phyloP scores from a whole-genome alignment of 2,113 vertebrate genomes.

The mouse (Mus musculus) region DNA sequence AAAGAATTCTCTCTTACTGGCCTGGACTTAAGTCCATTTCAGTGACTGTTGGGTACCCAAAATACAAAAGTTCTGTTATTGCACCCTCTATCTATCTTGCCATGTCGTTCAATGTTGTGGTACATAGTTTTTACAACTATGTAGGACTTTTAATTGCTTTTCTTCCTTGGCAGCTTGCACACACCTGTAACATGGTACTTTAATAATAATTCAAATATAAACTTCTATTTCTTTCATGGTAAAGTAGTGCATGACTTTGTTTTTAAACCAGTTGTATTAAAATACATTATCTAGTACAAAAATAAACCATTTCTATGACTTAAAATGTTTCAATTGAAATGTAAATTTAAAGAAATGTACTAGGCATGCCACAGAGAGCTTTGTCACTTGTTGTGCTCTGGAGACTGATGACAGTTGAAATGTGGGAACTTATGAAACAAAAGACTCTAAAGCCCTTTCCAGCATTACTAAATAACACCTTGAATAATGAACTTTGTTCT shows the following conservation, averaged over 20 bases:
- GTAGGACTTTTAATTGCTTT: neutral
- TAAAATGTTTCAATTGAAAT: slow-evolving; percentile 1
- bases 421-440: neutral
- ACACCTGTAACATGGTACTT: neutral
- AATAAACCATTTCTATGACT: neutral
- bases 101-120: neutral
- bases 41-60: neutral
- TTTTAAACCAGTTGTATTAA: neutral
- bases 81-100: neutral
- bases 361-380: neutral
- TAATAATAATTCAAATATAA: neutral
- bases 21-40: neutral
- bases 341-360: neutral
- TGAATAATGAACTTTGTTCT: neutral
- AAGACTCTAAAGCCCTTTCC: neutral
- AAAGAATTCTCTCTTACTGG: neutral
- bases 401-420: neutral
- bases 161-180: neutral
- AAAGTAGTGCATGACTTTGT: neutral
- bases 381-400: neutral
- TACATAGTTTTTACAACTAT: neutral
- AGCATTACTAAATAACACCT: neutral
- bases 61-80: neutral
- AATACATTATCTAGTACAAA: neutral
- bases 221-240: neutral